Base-by-base conservation (phyloP, 2,888 invertebrate species). In the Tridacna crocea region DNA sequence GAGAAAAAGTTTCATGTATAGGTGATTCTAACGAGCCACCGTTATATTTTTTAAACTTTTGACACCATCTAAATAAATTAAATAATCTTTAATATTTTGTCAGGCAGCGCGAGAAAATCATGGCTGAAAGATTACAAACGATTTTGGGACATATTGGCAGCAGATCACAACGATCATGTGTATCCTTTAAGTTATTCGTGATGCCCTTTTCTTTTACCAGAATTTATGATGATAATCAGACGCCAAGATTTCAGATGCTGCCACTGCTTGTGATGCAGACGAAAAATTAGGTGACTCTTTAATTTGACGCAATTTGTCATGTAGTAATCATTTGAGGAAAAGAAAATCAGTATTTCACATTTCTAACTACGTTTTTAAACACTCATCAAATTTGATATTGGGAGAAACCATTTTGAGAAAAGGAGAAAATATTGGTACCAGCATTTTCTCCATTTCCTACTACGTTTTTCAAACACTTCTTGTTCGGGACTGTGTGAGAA, bases 91-190 rank as follows among this genome's bases (percentile, higher is more conserved):
- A 10, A 13, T 26, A 2, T 61, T 61, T 17, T 61, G 26, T 26
- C 3, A 26, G 61, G 12, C 22, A 22, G 61, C 13, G 61, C 13
- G 11, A 17, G 22, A 1, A 19, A n/a, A 22, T 22, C 27, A 89
- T 89, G 89, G 82, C 89, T 48, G 88, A 87, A 24, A 70, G 89
- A 80, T 78, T 89, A 27, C 70, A 83, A 48, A 89, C 86, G 0
- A 79, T 89, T 51, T 65, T 89, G 27, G 87, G 87, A 19, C 89
- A 89, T 74, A 61, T 89, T 65, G 76, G 73, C 13, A 75, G 60
- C 51, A 70, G 72, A 46, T 15, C 75, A 36, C 24, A 27, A 22
- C 15, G 61, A 10, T 60, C 73, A 63, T 77, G 75, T 74, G 77
- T 76, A 83, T 80, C 80, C 83, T 83, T 83, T 70, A 36, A 12